Conservation (phyloP, 1,140 invertebrate species). For the Samia ricini region DNA sequence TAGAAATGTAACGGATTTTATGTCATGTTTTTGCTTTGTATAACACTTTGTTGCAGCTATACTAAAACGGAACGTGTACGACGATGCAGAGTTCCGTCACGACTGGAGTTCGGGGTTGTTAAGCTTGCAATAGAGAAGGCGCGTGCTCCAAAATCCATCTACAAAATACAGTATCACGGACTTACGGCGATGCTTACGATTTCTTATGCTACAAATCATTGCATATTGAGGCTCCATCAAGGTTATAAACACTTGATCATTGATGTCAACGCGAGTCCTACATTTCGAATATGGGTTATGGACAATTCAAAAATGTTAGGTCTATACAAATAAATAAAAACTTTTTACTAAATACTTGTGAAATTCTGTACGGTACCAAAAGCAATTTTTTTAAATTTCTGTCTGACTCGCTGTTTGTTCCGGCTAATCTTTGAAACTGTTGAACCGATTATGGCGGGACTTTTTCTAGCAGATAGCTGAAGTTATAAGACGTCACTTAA, state of each 20-base stretch:
- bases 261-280: background rate
- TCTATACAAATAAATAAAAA: too few relatives aligned
- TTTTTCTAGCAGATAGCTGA: too few relatives aligned
- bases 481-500: too few relatives aligned
- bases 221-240: background rate
- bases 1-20: constrained; percentile 10
- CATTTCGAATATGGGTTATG: background rate
- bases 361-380: too few relatives aligned
- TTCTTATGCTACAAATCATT: background rate
- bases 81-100: constrained; percentile 5
- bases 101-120: constrained; percentile 4
- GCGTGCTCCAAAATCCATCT: constrained; percentile 4
- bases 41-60: background rate
- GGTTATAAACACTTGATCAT: background rate
- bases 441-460: too few relatives aligned
- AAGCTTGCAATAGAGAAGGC: background rate
- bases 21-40: constrained; percentile 18
- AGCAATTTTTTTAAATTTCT: too few relatives aligned
- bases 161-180: background rate
- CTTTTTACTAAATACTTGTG: too few relatives aligned
- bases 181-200: background rate
- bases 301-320: background rate
- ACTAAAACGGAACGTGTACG: constrained; percentile 6
- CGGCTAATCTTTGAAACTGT: too few relatives aligned
- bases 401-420: too few relatives aligned